These are phyloP conservation scores for Nettapus auritus DNA, from an alignment of 2,113 vertebrate genomes.

Conservation along the genomic window DNA sequence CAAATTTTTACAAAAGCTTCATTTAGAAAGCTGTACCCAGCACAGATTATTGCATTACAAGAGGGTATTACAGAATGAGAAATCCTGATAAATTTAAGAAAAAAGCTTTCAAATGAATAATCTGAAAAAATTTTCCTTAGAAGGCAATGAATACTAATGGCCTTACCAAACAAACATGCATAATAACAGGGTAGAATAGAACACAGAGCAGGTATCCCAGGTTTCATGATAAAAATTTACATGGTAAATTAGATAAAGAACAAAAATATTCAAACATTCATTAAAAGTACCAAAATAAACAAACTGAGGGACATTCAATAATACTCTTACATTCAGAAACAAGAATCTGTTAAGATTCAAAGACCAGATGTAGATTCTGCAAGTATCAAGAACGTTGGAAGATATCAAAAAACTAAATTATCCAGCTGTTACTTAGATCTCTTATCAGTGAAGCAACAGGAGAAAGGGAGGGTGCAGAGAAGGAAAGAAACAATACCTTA, in stretches of 20 bases:
- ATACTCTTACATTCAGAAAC: neutral
- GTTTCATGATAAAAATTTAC: neutral
- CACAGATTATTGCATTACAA: neutral
- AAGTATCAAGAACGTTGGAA: neutral
- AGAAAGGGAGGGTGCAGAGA: neutral
- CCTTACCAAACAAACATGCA: neutral
- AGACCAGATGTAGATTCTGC: neutral
- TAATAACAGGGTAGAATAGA: neutral
- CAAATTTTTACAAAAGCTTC: neutral
- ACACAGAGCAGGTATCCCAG: neutral
- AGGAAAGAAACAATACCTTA: neutral
- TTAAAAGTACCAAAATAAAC: neutral
- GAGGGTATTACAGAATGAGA: neutral
- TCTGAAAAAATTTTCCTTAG: neutral
- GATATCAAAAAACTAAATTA: neutral
- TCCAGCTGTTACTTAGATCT: neutral
- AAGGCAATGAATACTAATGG: neutral
- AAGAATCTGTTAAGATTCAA: neutral
- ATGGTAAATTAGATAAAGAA: neutral
- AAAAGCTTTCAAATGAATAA: neutral
- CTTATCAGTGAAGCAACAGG: neutral
- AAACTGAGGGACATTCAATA: neutral
- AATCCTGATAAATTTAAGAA: neutral
- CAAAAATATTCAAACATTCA: neutral
- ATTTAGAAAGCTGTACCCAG: neutral